phyloP scores from a whole-genome alignment of 2,888 invertebrate species.

The Pimpla rufipes region DNA sequence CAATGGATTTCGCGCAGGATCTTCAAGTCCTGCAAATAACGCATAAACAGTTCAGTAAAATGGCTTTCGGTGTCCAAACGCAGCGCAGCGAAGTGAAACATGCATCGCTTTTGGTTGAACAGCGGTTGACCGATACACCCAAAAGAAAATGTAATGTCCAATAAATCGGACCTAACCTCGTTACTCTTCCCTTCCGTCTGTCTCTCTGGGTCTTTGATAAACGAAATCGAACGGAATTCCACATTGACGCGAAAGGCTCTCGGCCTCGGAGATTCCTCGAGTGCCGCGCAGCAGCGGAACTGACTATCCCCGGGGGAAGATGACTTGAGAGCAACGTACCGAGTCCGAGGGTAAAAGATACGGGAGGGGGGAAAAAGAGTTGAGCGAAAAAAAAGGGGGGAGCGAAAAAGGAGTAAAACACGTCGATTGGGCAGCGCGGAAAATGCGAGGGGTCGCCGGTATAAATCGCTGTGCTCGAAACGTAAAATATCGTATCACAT shows the following conservation, averaged over 20 bases:
- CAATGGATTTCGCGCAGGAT: no score
- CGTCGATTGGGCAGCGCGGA: background rate
- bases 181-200: background rate
- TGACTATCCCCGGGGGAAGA: background rate
- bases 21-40: no score
- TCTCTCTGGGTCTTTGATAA: background rate
- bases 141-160: background rate
- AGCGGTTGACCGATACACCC: background rate
- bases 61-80: no score
- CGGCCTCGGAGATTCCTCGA: background rate
- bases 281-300: background rate
- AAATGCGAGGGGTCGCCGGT: slow-evolving; percentile 21
- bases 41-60: no score
- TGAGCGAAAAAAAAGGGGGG: background rate
- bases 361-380: background rate
- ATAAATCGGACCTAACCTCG: background rate
- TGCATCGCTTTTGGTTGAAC: background rate
- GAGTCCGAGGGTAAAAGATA: background rate
- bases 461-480: slow-evolving; percentile 64
- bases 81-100: no score
- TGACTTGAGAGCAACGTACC: background rate
- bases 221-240: slow-evolving; percentile 4
- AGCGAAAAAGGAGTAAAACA: background rate
- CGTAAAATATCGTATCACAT: slow-evolving; percentile 63
- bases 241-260: slow-evolving; percentile 2